phyloP scores from a whole-genome alignment of 2,888 invertebrate species.

The Thumatha senex region DNA sequence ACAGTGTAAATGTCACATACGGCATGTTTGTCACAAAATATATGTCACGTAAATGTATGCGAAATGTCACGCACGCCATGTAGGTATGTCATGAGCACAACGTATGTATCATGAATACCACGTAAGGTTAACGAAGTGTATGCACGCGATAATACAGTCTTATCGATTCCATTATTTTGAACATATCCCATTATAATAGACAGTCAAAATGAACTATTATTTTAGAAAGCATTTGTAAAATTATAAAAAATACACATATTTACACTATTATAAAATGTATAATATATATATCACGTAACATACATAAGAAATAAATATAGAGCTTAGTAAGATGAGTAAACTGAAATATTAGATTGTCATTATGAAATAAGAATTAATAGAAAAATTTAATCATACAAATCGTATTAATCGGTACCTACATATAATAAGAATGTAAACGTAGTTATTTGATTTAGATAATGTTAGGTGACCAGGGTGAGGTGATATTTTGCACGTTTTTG shows the following conservation, averaged over 20 bases:
- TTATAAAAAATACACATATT: slow-evolving; percentile 74
- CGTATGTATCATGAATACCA: neutral
- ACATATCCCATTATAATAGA: slow-evolving; percentile 56
- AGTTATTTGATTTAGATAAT: slow-evolving; percentile 80
- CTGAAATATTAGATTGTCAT: slow-evolving; percentile 71
- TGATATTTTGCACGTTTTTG: slow-evolving; percentile 84
- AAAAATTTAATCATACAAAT: slow-evolving; percentile 73
- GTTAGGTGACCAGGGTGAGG: slow-evolving; percentile 84
- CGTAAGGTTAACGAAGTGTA: slow-evolving; percentile 3
- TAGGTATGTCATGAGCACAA: neutral
- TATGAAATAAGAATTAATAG: slow-evolving; percentile 74
- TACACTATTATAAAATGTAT: slow-evolving; percentile 80
- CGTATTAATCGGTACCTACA: slow-evolving; percentile 74
- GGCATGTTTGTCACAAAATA: neutral
- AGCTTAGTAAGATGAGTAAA: slow-evolving; percentile 81
- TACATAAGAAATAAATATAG: slow-evolving; percentile 77
- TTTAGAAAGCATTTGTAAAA: slow-evolving; percentile 66
- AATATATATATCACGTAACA: slow-evolving; percentile 76
- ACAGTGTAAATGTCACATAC: neutral
- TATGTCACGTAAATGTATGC: neutral
- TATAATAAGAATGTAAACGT: slow-evolving; percentile 74
- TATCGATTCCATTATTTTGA: slow-evolving; percentile 46
- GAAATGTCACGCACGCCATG: neutral
- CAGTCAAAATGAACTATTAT: slow-evolving; percentile 50
- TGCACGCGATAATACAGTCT: slow-evolving; percentile 32